phyloP scores from a whole-genome alignment of 2,113 vertebrate genomes.

The Corvus hawaiiensis region DNA sequence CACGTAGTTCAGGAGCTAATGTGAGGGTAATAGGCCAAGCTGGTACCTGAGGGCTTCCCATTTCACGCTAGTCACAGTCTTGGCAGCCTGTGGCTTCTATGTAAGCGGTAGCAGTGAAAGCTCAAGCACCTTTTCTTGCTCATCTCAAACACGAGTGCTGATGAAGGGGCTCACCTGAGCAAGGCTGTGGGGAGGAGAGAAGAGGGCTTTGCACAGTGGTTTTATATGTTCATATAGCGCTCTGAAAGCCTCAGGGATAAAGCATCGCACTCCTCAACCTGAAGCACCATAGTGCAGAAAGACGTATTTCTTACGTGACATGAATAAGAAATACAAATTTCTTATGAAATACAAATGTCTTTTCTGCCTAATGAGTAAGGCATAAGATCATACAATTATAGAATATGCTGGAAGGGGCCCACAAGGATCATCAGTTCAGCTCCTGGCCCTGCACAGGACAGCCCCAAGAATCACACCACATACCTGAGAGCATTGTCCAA shows the following conservation, averaged over 20 bases:
- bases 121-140: not conserved
- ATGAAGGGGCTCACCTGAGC: not conserved
- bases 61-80: not conserved
- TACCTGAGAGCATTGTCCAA: not conserved
- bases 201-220: not conserved
- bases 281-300: not conserved
- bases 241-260: not conserved
- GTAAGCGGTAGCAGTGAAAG: not conserved
- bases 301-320: accelerated
- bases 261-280: not conserved
- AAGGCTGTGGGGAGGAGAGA: not conserved
- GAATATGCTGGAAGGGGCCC: not conserved
- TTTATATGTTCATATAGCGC: not conserved
- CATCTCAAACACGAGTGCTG: not conserved
- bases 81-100: not conserved
- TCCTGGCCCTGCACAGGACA: not conserved
- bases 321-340: not conserved
- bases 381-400: not conserved
- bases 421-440: not conserved
- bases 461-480: too few relatives aligned
- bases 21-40: not conserved
- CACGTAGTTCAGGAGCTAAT: not conserved
- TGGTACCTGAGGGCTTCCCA: not conserved
- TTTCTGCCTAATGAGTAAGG: not conserved
- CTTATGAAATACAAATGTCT: not conserved